Conservation (phyloP, 92 coral and sea anemone genomes). For the Montipora capitata region DNA sequence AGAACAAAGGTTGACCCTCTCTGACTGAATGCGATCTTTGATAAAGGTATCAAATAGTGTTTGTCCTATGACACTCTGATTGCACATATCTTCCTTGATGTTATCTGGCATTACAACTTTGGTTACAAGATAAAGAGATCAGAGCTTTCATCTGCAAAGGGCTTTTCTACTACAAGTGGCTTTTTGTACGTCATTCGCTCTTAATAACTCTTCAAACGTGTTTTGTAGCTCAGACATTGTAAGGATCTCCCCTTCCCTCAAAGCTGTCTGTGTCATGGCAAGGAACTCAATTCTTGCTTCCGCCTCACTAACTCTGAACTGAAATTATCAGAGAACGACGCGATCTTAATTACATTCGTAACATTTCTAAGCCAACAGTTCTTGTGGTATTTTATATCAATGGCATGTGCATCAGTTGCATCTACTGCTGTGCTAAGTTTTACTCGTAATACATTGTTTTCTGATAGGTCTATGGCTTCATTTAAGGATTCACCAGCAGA, state of each 20-base stretch:
- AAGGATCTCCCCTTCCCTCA: slow-evolving; percentile 45
- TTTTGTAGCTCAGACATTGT: slow-evolving; percentile 49
- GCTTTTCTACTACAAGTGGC: slow-evolving; percentile 50
- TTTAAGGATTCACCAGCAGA: slow-evolving; percentile 68
- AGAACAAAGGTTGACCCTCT: no score
- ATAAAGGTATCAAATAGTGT: no score
- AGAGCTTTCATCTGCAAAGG: no score
- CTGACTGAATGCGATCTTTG: no score
- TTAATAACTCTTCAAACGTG: slow-evolving; percentile 18
- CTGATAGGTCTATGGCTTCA: slow-evolving; percentile 54
- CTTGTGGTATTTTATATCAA: slow-evolving; percentile 54
- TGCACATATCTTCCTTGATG: no score
- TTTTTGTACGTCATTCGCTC: slow-evolving; percentile 20
- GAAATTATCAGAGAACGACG: neutral
- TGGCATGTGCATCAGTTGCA: slow-evolving; percentile 73
- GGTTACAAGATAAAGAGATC: no score
- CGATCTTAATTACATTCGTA: slow-evolving; percentile 23
- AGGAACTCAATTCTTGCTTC: slow-evolving; percentile 62
- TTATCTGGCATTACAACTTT: no score
- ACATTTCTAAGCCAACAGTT: slow-evolving; percentile 26
- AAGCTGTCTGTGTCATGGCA: slow-evolving; percentile 40
- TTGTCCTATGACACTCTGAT: no score
- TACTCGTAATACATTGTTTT: slow-evolving; percentile 46
- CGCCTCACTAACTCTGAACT: slow-evolving; percentile 25
- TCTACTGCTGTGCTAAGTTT: slow-evolving; percentile 62